A percentile compares a stretch with the other conserved stretches of the same genome.
phyloP scores from a whole-genome alignment of 2,888 invertebrate species.

The Ceratothoa steindachneri region DNA sequence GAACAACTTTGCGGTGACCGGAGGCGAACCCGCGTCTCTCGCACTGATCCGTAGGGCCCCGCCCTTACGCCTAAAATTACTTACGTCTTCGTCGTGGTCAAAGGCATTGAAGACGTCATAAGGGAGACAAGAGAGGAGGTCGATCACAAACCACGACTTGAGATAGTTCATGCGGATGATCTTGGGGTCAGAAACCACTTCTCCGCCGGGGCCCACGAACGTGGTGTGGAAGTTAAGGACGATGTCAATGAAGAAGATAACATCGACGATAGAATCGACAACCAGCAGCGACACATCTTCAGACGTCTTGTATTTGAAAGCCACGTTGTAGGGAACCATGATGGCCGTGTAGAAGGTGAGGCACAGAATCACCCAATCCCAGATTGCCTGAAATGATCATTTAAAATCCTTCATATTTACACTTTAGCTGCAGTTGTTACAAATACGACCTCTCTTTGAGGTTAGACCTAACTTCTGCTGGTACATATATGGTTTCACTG shows the following conservation, averaged over 20 bases:
- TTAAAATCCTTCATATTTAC: background rate
- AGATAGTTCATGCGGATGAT: constrained; percentile 93
- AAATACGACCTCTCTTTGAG: no score
- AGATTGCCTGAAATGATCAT: constrained; percentile 51
- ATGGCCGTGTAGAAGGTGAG: constrained; percentile 99
- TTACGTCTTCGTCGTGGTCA: constrained; percentile 95
- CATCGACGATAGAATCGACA: constrained; percentile 96
- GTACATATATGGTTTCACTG: no score
- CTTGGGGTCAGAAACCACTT: constrained; percentile 96
- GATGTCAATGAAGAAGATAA: constrained; percentile 99
- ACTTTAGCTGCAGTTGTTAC: background rate
- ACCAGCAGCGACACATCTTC: constrained; percentile 91
- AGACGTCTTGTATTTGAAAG: constrained; percentile 98
- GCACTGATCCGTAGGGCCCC: no score
- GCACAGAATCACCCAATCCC: constrained; percentile 96
- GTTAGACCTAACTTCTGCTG: no score
- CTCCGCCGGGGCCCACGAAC: constrained; percentile 80
- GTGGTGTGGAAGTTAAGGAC: constrained; percentile 99
- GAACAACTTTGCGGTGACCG: no score
- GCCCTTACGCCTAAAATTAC: constrained; percentile 56
- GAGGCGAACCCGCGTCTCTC: no score
- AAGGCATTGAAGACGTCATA: constrained; percentile 99
- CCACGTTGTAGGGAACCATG: constrained; percentile 98
- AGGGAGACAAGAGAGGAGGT: constrained; percentile 95
- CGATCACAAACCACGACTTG: constrained; percentile 99